Evolutionary conservation across 2,797 vertebrate genomes (phyloP), one percentile per base, ranked within the genome.

Genomic region (Sebastes nivosus): DNA sequence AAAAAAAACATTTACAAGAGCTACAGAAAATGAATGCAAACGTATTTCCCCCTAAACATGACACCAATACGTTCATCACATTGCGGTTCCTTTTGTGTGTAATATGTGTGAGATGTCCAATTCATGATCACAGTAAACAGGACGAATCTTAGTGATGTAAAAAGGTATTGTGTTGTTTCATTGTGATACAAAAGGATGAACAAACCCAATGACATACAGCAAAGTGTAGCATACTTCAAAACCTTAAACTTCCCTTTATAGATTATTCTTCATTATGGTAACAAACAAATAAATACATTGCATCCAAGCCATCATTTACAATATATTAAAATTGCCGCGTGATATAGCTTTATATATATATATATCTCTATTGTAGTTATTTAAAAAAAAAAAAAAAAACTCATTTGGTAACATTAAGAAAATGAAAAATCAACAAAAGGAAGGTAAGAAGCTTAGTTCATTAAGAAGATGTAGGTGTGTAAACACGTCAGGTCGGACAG

Each of bases 221-320:
- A 93, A 93, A 93, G 72, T 87, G 87, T 92, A 85, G 61, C 78
- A 91, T 93, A 88, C 67, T 89, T 52, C 78, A 88, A 88, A 94
- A 93, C 83, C 83, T 92, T 88, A 92, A 87, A 92, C 82, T 89
- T 94, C 92, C 94, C 93, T 94, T 95, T 93, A 92, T 90, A 94
- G 89, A 92, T 89, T 90, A 89, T 94, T 95, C 90, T 94, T 95
- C 93, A 94, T 93, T 93, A 93, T 90, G 85, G 77, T 94, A 94
- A 93, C 88, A 95, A 94, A 95, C 92, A 95, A 94, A 96, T 96
- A 96, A 96, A 96, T 96, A 96, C 94, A 94, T 96, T 94, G 95
- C 95, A 96, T 96, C 87, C 92, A 96, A 96, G 95, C 95, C 92
- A 93, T 94, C 92, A 94, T 95, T 96, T 95, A 96, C 93, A 96